Base-by-base conservation (phyloP, 2,113 vertebrate genomes). In the Grallaria varia region DNA sequence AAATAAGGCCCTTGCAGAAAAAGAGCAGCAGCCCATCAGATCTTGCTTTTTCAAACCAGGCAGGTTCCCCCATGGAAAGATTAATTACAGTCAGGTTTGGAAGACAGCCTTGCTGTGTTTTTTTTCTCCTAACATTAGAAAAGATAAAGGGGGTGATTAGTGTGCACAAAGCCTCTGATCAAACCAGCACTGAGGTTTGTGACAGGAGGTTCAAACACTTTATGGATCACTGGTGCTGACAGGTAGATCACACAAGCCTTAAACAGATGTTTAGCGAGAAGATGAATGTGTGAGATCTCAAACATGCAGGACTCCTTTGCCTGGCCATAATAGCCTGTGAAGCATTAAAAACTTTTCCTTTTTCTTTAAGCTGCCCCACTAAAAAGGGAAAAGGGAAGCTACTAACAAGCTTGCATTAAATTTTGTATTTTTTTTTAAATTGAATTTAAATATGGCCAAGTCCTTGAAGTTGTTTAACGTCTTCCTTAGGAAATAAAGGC, bases 221-320 rank as follows among this genome's bases (percentile, higher is more conserved):
- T 91, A 88, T 95, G 97, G 97, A 96, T 98, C 97, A 95, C 94
- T 97, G 89, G 84, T 95, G 97, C 97, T 98, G 98, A 98, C 97
- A 98, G 97, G 98, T 98, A 97, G 97, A 98, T 98, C 98, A 98
- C 97, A 98, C 95, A 90, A 94, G 96, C 97, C 95, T 98, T 98
- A 98, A 98, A 97, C 98, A 98, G 98, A 97, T 98, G 97, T 98
- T 98, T 98, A 98, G 98, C 74, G 76, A 90, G 94, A 97, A 98
- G 97, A 97, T 97, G 96, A 97, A 98, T 96, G 97, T 72, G 62
- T 93, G 97, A 89, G 87, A 96, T 97, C 94, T 96, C 97, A 96
- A 73, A 96, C 87, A 33, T 19, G 63, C 90, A 87, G 90, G 9
- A 52, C 79, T 96, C 93, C 96, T 97, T 96, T 93, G 79, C 96